Conservation (phyloP, 2,888 invertebrate species). For the Aphodius granarius region DNA sequence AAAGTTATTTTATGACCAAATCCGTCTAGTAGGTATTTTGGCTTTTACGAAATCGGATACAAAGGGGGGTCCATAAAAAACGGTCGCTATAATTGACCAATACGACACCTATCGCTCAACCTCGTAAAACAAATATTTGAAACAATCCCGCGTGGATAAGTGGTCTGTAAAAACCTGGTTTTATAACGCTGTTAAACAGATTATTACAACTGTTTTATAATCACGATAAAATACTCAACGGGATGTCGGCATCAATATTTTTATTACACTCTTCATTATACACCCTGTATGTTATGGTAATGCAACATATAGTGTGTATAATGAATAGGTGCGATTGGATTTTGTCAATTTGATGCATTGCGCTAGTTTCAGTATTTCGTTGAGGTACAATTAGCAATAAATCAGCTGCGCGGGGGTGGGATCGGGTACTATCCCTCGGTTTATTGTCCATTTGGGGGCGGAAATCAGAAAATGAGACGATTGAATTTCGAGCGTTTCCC, state of each 20-base stretch:
- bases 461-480: slow-evolving; percentile 2
- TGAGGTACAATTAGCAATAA: neutral
- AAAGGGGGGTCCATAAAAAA: neutral
- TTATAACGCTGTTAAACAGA: neutral
- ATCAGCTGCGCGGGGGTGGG: neutral
- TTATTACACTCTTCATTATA: too few species aligned
- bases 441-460: neutral
- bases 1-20: neutral
- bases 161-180: neutral
- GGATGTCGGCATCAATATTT: too few species aligned
- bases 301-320: too few species aligned
- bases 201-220: neutral
- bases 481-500: neutral
- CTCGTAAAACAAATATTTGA: neutral
- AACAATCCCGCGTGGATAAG: neutral
- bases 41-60: neutral
- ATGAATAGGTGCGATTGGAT: neutral
- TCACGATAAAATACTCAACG: neutral
- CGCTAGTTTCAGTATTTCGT: neutral
- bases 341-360: neutral
- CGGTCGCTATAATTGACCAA: neutral
- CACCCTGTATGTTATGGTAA: too few species aligned
- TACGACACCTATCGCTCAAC: neutral
- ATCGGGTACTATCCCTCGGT: neutral
- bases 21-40: neutral